A percentile compares a stretch with the other conserved stretches of the same genome.
Evolutionary conservation across 2,888 invertebrate species (phyloP).

Genomic region (Euzetes globulus): DNA sequence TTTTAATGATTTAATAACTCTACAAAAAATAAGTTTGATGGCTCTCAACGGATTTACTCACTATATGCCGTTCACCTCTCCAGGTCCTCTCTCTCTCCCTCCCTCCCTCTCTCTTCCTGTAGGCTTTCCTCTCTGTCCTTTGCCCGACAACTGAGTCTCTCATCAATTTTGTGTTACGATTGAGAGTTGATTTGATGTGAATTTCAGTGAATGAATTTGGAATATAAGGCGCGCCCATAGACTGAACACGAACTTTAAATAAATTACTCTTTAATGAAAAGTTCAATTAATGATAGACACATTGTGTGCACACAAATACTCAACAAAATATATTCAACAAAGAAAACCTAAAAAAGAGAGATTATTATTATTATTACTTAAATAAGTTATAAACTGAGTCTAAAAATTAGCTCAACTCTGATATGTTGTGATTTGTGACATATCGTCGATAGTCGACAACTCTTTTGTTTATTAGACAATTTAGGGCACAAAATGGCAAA

Average conservation of each 20-base stretch:
- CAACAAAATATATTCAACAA: background rate
- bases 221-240: constrained; percentile 18
- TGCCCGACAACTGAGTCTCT: background rate
- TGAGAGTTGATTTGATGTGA: constrained; percentile 20
- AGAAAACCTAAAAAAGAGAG: background rate
- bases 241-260: constrained; percentile 22
- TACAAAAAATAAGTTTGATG: constrained; percentile 6
- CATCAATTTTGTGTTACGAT: background rate
- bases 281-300: constrained; percentile 22
- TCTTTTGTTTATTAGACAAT: background rate
- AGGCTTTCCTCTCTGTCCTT: background rate
- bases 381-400: constrained; percentile 17
- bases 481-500: background rate
- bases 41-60: constrained; percentile 15
- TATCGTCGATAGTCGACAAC: background rate
- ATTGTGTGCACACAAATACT: background rate
- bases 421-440: background rate
- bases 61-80: background rate
- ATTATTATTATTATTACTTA: background rate
- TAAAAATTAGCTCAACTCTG: constrained; percentile 3
- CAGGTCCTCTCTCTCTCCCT: background rate
- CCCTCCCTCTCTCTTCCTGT: background rate
- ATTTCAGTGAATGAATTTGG: constrained; percentile 3
- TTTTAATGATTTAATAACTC: background rate
- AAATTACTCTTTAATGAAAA: constrained; percentile 27